phyloP scores from a whole-genome alignment of 1,140 invertebrate species.

The Drosophila nigromelanica region DNA sequence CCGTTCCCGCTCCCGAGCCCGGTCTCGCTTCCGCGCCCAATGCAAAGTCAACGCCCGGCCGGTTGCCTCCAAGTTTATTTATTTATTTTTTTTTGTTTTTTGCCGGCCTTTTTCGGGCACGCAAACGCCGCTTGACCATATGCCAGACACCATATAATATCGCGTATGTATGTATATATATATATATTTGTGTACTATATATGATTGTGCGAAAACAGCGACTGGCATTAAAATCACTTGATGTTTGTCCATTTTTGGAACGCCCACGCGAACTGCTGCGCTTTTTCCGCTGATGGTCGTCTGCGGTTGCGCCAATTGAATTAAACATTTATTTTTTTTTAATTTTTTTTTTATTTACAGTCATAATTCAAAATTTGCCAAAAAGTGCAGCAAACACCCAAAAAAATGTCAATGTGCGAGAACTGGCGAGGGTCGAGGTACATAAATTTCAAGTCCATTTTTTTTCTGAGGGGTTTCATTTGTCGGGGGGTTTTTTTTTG shows the following conservation, averaged over 20 bases:
- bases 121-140: conserved; percentile 62
- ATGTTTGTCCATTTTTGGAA: conserved; percentile 73
- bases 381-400: conserved; percentile 56
- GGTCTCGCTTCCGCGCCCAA: no score
- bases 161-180: conserved; percentile 18
- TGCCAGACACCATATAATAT: conserved; percentile 41
- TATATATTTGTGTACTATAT: conserved; percentile 23
- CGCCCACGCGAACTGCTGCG: conserved; percentile 60
- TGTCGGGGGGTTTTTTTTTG: not conserved
- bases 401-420: conserved; percentile 40
- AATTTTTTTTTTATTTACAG: conserved; percentile 6
- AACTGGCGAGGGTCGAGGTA: conserved; percentile 20
- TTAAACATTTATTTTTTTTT: conserved; percentile 52
- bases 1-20: conserved; percentile 27
- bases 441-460: conserved; percentile 62
- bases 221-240: conserved; percentile 70
- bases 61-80: conserved; percentile 38
- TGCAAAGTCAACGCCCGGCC: conserved; percentile 63
- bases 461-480: conserved; percentile 2
- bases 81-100: conserved; percentile 1
- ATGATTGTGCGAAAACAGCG: conserved; percentile 10
- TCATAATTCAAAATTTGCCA: conserved; percentile 71
- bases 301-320: conserved; percentile 54
- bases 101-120: conserved; percentile 77
- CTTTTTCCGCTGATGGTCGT: not conserved